Percentiles rank a stretch among this genome's conserved stretches.
Evolutionary conservation across 2,797 vertebrate genomes (phyloP).

Genomic region (Fringilla coelebs): DNA sequence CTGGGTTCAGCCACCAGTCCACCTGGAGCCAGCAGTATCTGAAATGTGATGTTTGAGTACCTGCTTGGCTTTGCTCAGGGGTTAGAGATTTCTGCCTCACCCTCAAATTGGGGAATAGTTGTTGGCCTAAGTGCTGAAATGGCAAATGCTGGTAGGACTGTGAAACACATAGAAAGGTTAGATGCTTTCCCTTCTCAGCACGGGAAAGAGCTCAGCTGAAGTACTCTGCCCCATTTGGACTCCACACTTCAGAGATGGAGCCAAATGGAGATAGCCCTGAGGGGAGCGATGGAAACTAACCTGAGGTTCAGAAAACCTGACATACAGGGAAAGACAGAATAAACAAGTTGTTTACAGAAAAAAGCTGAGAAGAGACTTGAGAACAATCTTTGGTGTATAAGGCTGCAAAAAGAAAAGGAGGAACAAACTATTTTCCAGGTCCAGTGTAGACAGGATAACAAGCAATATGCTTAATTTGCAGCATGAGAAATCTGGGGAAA

Average conservation of each 20-base stretch:
- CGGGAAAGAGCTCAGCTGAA: not conserved
- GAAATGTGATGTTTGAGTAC: not conserved
- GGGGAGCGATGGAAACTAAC: conserved; percentile 3
- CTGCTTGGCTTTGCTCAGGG: not conserved
- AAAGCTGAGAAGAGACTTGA: not conserved
- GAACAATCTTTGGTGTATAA: not conserved
- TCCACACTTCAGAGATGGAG: not conserved
- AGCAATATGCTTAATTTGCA: not conserved
- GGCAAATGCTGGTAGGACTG: not conserved
- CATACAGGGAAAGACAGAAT: not conserved
- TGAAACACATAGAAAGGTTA: not conserved
- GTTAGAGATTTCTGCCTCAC: not conserved
- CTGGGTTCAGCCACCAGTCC: not conserved
- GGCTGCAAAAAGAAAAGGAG: not conserved
- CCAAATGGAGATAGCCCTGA: conserved; percentile 1
- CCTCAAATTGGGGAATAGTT: not conserved
- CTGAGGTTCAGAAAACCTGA: conserved; percentile 17
- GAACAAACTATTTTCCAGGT: not conserved
- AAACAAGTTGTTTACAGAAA: not conserved
- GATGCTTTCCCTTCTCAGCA: not conserved
- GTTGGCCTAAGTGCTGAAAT: not conserved
- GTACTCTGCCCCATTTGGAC: conserved; percentile 2
- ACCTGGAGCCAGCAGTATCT: not conserved
- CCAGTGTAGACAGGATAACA: not conserved
- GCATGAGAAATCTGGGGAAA: not conserved